Evolutionary conservation across 2,797 vertebrate genomes (phyloP).

Genomic region (Phyllotis vaccarum): DNA sequence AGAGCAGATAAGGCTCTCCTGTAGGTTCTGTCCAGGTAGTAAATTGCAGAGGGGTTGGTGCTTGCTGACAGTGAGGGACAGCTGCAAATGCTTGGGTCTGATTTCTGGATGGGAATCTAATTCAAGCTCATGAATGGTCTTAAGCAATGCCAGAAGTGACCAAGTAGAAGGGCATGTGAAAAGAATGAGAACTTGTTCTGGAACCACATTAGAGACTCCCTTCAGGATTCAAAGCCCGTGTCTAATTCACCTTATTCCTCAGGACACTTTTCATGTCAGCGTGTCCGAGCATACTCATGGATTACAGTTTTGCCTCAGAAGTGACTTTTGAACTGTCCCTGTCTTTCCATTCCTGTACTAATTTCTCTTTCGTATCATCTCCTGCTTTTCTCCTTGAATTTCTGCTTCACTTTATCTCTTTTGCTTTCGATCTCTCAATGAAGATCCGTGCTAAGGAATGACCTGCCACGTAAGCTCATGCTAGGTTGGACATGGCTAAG

Average conservation of each 20-base stretch:
- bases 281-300: not conserved
- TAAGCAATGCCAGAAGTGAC: constrained; percentile 67
- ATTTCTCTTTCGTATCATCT: not conserved
- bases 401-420: constrained; percentile 7
- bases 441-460: constrained; percentile 45
- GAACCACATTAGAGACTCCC: constrained; percentile 15
- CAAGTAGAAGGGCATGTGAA: constrained; percentile 58
- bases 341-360: not conserved
- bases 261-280: not conserved
- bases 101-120: constrained; percentile 50
- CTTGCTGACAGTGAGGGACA: constrained; percentile 55
- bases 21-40: constrained; percentile 52
- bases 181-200: constrained; percentile 63
- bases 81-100: constrained; percentile 60
- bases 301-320: constrained; percentile 36
- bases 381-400: not conserved
- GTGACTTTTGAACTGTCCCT: not conserved
- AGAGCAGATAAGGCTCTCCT: constrained; percentile 25
- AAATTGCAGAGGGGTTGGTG: constrained; percentile 19
- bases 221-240: constrained; percentile 17
- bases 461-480: constrained; percentile 45
- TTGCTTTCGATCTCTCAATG: constrained; percentile 1
- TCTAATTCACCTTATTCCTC: constrained; percentile 19
- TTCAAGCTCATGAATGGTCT: constrained; percentile 59
- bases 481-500: not conserved